Evolutionary conservation across 2,888 invertebrate genomes (phyloP), one percentile per base, ranked within the genome.

Genomic region (Cephonodes hylas): DNA sequence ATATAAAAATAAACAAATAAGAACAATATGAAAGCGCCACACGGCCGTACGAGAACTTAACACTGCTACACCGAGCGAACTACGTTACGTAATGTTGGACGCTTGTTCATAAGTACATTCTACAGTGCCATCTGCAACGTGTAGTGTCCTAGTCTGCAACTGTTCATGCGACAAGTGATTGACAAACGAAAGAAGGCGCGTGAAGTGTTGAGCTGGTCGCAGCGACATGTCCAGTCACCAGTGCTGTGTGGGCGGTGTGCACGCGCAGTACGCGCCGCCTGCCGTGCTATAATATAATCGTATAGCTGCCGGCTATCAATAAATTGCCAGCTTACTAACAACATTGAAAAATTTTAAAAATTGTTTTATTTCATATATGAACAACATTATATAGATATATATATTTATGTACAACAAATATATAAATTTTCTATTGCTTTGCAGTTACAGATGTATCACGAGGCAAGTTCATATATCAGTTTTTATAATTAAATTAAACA

Each of bases 81-180:
- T 59, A 67, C 46, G 60, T 68, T 68, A 63, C 58, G 44, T 61
- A 15, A 61, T 56, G 61, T 66, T 88, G 88, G 88, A 89, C 88
- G 86, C 81, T 53, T 31, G 74, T 80, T 75, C 76, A 70, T 89
- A 89, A 89, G 89, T 89, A 89, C 89, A 84, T 76, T 69, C 72
- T 77, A 69, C 64, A n/a, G n/a, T n/a, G n/a, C n/a, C n/a, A n/a
- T n/a, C n/a, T n/a, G n/a, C n/a, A n/a, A 13, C 18, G 15, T 8
- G 2, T 15, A 23, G 7, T 46, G 10, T 46, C 10, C 48, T 8
- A 25, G 25, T n/a, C n/a, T 27, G n/a, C 0, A 4, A 6, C n/a
- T 27, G n/a, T 15, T 53, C 27, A n/a, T 7, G n/a, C 13, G 13
- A 53, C 27, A 27, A 53, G 34, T 46, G n/a, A 42, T 46, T 48